phyloP scores from a whole-genome alignment of 2,113 vertebrate species.

The Anolis sagrei region DNA sequence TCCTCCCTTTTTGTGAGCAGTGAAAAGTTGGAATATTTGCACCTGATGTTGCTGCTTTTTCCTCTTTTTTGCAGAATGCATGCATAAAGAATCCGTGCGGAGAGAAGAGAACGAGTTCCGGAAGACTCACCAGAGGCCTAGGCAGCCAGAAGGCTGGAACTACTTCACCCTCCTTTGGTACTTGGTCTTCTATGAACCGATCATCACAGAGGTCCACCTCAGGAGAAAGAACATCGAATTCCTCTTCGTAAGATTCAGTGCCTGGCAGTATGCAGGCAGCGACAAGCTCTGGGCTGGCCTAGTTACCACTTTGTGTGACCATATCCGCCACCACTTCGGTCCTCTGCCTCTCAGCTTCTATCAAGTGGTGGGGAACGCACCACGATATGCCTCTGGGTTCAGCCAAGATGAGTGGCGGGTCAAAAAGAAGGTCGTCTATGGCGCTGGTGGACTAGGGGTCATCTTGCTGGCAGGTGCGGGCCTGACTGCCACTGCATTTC shows the following conservation, averaged over 20 bases:
- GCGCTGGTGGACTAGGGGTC: slow-evolving; percentile 60
- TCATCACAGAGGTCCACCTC: slow-evolving; percentile 81
- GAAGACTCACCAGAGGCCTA: slow-evolving; percentile 25
- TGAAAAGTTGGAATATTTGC: background rate
- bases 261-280: slow-evolving; percentile 93
- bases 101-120: slow-evolving; percentile 57
- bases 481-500: slow-evolving; percentile 66
- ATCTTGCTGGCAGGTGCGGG: slow-evolving; percentile 54
- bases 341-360: slow-evolving; percentile 84
- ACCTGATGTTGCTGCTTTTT: background rate
- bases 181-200: slow-evolving; percentile 84
- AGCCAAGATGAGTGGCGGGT: slow-evolving; percentile 77
- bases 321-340: slow-evolving; percentile 83
- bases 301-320: slow-evolving; percentile 85
- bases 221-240: slow-evolving; percentile 79
- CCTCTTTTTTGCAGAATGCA: slow-evolving; percentile 45
- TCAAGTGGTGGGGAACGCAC: slow-evolving; percentile 74
- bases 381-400: slow-evolving; percentile 52
- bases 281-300: slow-evolving; percentile 94
- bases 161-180: slow-evolving; percentile 72
- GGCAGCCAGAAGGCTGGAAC: slow-evolving; percentile 63
- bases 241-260: slow-evolving; percentile 90
- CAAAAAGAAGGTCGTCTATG: slow-evolving; percentile 77
- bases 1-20: too few species aligned
- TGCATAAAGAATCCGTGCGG: slow-evolving; percentile 70